phyloP scores from a whole-genome alignment of 2,113 vertebrate species.

The Gadus macrocephalus region DNA sequence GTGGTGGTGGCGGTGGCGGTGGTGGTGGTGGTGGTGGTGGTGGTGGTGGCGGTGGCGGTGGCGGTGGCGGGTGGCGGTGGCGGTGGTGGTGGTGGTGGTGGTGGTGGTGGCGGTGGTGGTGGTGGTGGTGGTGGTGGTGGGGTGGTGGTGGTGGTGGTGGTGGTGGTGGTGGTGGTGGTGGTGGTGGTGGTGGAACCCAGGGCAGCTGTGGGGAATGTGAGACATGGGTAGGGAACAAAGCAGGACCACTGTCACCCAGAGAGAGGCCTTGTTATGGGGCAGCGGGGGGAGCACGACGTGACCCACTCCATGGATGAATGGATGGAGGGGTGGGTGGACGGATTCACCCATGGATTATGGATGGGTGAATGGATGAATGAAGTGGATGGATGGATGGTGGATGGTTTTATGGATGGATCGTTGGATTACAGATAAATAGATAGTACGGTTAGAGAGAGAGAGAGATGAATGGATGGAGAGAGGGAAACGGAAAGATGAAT shows the following conservation, averaged over 20 bases:
- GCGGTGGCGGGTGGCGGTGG: too few relatives aligned
- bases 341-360: constrained; percentile 26
- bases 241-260: constrained; percentile 70
- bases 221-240: constrained; percentile 71
- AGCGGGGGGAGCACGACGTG: constrained; percentile 55
- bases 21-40: constrained; percentile 37
- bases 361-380: not conserved
- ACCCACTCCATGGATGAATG: constrained; percentile 56
- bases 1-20: too few relatives aligned
- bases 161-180: too few relatives aligned
- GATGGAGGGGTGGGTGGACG: constrained; percentile 1
- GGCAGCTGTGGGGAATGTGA: constrained; percentile 69
- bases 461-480: not conserved
- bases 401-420: not conserved
- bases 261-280: constrained; percentile 63
- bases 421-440: not conserved
- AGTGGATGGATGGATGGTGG: not conserved
- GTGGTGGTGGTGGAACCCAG: constrained; percentile 47
- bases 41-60: not conserved
- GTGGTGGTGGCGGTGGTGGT: constrained; percentile 26
- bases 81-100: constrained; percentile 35
- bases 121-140: constrained; percentile 9
- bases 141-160: constrained; percentile 39
- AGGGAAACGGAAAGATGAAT: not conserved
- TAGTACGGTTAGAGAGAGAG: too few relatives aligned